phyloP scores from a whole-genome alignment of 2,888 invertebrate genomes.

The Allygus modestus region DNA sequence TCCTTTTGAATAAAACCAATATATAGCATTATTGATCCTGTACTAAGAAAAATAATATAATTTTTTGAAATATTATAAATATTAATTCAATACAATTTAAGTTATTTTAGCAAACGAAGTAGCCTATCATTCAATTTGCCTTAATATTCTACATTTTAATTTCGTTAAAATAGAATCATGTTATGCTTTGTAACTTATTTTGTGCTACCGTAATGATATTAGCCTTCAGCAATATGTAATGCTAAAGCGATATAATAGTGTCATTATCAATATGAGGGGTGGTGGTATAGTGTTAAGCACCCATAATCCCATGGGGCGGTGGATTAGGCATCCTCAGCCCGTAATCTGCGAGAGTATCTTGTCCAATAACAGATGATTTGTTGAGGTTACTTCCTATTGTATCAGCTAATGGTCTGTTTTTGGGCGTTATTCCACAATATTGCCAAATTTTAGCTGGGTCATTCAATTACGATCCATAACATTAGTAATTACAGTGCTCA shows the following conservation, averaged over 20 bases:
- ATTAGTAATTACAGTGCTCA: no score
- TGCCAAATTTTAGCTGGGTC: neutral
- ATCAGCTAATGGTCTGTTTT: slow-evolving; percentile 28
- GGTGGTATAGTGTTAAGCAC: neutral
- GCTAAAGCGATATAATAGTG: neutral
- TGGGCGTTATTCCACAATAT: slow-evolving; percentile 3
- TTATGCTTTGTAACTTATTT: no score
- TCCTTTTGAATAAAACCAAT: no score
- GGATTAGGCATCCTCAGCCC: neutral
- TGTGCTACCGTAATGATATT: no score
- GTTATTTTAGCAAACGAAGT: no score
- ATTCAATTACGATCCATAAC: neutral
- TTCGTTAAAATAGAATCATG: no score
- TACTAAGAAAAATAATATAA: no score
- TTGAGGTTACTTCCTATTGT: slow-evolving; percentile 15
- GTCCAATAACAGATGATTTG: slow-evolving; percentile 46
- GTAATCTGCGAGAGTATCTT: slow-evolving; percentile 23
- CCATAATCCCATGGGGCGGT: neutral
- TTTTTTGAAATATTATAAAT: no score
- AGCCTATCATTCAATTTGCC: no score
- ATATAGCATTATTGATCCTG: no score
- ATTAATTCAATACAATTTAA: no score
- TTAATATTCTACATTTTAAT: no score
- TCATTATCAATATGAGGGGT: slow-evolving; percentile 17
- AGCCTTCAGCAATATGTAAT: neutral